phyloP scores from a whole-genome alignment of 2,888 invertebrate species.

The Microctonus hyperodae region DNA sequence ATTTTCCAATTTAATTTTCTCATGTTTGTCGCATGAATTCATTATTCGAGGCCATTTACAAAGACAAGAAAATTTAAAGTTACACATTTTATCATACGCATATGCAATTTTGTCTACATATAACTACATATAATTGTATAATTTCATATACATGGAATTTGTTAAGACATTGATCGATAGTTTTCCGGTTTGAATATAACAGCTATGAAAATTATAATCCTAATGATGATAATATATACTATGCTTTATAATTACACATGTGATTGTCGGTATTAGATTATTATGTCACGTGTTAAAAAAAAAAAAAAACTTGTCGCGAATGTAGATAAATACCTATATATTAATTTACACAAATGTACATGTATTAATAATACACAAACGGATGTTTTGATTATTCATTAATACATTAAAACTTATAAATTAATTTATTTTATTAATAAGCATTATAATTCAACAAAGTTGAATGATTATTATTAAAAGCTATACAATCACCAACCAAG shows the following conservation, averaged over 20 bases:
- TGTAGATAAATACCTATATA: too few species aligned
- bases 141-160: not conserved
- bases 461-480: not conserved
- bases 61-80: not conserved
- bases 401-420: not conserved
- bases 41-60: not conserved
- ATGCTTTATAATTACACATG: not conserved
- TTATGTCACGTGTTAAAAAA: conserved; percentile 2
- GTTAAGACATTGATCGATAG: conserved; percentile 23
- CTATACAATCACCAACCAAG: not conserved
- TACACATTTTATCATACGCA: not conserved
- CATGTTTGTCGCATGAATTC: not conserved
- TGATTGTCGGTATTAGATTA: not conserved
- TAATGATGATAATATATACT: conserved; percentile 11
- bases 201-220: not conserved
- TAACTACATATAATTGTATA: not conserved
- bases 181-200: conserved; percentile 26
- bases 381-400: not conserved
- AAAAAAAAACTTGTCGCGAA: not conserved
- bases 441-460: not conserved
- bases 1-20: not conserved
- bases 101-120: not conserved
- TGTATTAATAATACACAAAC: too few species aligned
- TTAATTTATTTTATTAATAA: not conserved
- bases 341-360: not conserved